phyloP scores from a whole-genome alignment of 37 sponge, comb jelly and placozoan genomes.

The Spongia lamella region DNA sequence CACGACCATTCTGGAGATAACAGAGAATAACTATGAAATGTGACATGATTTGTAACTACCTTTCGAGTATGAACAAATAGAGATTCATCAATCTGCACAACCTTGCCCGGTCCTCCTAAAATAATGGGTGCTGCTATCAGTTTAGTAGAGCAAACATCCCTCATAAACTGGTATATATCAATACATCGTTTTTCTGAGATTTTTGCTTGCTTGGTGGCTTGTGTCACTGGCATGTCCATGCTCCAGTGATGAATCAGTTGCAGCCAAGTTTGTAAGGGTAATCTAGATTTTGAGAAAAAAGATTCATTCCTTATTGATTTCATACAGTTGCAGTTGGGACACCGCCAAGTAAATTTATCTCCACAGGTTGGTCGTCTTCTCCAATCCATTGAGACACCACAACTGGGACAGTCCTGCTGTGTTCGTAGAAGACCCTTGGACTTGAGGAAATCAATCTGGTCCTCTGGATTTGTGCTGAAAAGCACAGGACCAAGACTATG shows the following conservation, averaged over 20 bases:
- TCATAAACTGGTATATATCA: constrained; percentile 53
- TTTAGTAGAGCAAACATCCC: constrained; percentile 40
- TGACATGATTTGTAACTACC: neutral
- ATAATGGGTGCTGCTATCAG: neutral
- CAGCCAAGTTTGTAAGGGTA: constrained; percentile 59
- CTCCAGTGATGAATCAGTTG: constrained; percentile 51
- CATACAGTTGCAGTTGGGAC: constrained; percentile 39
- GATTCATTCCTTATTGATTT: constrained; percentile 36
- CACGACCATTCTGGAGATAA: constrained; percentile 55
- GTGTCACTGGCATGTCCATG: constrained; percentile 32
- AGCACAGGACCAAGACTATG: too few relatives aligned
- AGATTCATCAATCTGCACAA: constrained; percentile 57
- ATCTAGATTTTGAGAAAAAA: constrained; percentile 45
- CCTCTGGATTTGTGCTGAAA: too few relatives aligned
- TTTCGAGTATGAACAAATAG: constrained; percentile 56
- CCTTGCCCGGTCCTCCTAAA: constrained; percentile 34
- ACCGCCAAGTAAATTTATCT: constrained; percentile 44
- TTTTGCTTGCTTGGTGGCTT: constrained; percentile 32
- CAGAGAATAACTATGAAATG: neutral
- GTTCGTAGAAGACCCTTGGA: too few relatives aligned
- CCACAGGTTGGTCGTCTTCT: too few relatives aligned
- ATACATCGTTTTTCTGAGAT: constrained; percentile 16
- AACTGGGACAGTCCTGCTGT: too few relatives aligned
- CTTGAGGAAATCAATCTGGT: too few relatives aligned
- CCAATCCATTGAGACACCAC: too few relatives aligned